Base-by-base conservation (phyloP, 1,140 invertebrate species). In the Eufriesea mexicana region DNA sequence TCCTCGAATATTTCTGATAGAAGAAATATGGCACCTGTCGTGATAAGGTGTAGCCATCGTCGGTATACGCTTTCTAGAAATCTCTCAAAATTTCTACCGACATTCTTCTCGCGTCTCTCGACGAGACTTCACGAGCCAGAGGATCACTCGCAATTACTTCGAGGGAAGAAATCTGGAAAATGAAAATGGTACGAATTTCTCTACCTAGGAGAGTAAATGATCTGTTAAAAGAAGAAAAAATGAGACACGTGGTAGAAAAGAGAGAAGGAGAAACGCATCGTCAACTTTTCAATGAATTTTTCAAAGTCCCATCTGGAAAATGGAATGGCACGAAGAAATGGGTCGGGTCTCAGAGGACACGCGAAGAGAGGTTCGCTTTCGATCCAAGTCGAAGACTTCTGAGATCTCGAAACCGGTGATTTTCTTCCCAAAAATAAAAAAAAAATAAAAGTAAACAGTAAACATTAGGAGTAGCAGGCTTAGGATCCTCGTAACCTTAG, bases 221-320 rank as follows among this genome's bases (percentile, higher is more conserved):
- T 35, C n/a, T 59, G 47, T 14, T 25, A 14, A 16, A 5, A 35
- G 28, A 20, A 10, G 5, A 12, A 66, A 66, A 12, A 23, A 23
- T 16, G 59, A 18, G 6, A 55, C 7, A 28, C n/a, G 7, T 1
- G 16, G 35, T 16, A 8, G 23, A 9, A 35, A 35, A 55, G 12
- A 23, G 14, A 2, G 2, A n/a, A 2, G 42, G 5, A 25, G 25
- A 47, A 42, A 51, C 28, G 74, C 23, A 28, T 16, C 47, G 25
- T 64, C 4, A 18, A 59, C 9, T 67, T 66, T 67, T 23, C 42
- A 67, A 55, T 82, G 23, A 82, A 82, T 68, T 82, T 82, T 82
- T 51, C 79, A 76, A 76, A 76, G 28, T 59, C 5, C 62, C 62
- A 82, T 67, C 51, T 67, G 5, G 42, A 76, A 74, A 76, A 68